Conservation (phyloP, 2,888 invertebrate species). For the Acleris literana region DNA sequence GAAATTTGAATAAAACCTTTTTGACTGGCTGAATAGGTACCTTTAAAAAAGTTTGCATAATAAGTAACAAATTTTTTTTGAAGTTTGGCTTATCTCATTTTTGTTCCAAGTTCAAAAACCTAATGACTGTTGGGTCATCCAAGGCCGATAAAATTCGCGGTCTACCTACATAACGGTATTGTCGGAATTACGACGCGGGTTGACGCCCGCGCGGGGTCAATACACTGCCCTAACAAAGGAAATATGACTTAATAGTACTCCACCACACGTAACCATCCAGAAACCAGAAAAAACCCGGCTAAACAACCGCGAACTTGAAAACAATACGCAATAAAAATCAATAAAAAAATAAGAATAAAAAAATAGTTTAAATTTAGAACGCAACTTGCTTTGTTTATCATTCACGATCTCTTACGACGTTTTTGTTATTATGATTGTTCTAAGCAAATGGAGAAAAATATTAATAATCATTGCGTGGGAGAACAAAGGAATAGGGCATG, state of each 20-base stretch:
- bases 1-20: constrained; percentile 9
- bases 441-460: constrained; percentile 14
- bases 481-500: constrained; percentile 67
- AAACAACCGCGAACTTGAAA: constrained; percentile 38
- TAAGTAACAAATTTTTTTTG: neutral
- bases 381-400: constrained; percentile 44
- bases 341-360: constrained; percentile 41
- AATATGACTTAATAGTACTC: constrained; percentile 34
- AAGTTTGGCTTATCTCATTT: constrained; percentile 3
- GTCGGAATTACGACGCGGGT: constrained; percentile 45
- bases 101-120: constrained; percentile 25
- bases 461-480: constrained; percentile 36
- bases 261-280: constrained; percentile 39
- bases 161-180: constrained; percentile 57
- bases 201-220: constrained; percentile 63
- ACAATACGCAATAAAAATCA: constrained; percentile 42
- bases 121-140: constrained; percentile 40
- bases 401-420: constrained; percentile 26
- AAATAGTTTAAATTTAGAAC: constrained; percentile 55
- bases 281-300: constrained; percentile 42
- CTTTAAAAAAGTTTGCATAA: neutral
- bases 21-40: neutral
- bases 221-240: constrained; percentile 61
- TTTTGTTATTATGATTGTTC: neutral
- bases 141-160: constrained; percentile 46